Evolutionary conservation across 2,797 vertebrate species (phyloP), one percentile per base, ranked within the genome.

Genomic region (Myiothlypis coronata): DNA sequence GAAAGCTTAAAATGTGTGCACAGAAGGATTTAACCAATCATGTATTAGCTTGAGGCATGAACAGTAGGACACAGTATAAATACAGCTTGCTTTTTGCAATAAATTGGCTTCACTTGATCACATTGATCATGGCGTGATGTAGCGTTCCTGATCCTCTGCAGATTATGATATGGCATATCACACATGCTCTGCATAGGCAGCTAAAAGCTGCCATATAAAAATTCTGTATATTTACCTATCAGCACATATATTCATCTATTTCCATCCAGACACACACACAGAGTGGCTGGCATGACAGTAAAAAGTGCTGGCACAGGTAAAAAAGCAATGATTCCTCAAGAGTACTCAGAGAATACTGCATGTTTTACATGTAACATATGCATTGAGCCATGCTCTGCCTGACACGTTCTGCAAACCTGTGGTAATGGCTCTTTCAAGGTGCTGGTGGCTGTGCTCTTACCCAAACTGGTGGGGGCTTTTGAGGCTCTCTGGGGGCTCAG

Each of bases 341-440:
- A 61, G 55, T 9, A 65, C 32, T 72, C 43, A 43, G 37, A 64
- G 15, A 86, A 86, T 52, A 81, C 19, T 69, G 22, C 14, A 7
- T 63, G 47, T 52, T 84, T 90, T n/a, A 87, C 55, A 44, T 44
- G 6, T 12, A 52, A 14, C 26, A 5, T 19, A 18, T 3, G 8
- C 43, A 35, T 3, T 55, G 39, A 93, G 34, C 26, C 18, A 24
- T 18, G 24, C n/a, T 83, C 32, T 65, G 22, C 44, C 60, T 85
- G 53, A 65, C 35, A 30, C 0, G 9, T 49, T 79, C 41, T 74
- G 70, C 70, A 79, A 68, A 79, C 8, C 21, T 4, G 3, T 19
- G 14, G 9, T 22, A 46, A 71, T 0, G 3, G 41, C 41, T 69
- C n/a, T 41, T 78, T 76, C 0, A 0, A 72, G 34, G 26, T 2